These are phyloP conservation scores for Schizaphis graminum DNA, from an alignment of 2,888 invertebrate genomes.

Conservation along the genomic window DNA sequence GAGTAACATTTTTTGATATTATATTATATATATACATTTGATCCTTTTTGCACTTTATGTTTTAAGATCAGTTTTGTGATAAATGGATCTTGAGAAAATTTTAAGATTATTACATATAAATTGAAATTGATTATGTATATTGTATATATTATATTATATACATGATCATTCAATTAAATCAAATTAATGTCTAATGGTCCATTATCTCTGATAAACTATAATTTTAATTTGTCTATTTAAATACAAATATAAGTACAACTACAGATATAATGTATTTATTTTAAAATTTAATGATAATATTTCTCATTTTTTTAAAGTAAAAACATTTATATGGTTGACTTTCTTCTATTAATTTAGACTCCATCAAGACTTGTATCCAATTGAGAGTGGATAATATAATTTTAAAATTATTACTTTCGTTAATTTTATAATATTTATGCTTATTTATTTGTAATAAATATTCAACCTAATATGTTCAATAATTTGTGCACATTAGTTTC, in stretches of 20 bases:
- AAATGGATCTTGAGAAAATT: neutral
- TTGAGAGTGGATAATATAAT: neutral
- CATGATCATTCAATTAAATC: neutral
- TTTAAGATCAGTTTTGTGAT: no score
- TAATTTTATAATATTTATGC: neutral
- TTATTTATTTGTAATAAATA: neutral
- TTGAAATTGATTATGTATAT: neutral
- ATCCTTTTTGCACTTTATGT: no score
- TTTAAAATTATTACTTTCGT: neutral
- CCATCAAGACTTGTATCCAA: neutral
- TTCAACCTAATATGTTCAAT: neutral
- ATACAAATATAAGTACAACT: neutral
- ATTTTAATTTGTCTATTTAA: constrained; percentile 11
- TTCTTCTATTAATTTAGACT: neutral
- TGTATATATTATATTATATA: neutral
- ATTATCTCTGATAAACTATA: neutral
- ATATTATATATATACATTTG: no score
- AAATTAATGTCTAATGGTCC: neutral
- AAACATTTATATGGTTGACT: neutral
- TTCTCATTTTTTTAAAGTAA: neutral
- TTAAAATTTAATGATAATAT: neutral
- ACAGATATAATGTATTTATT: neutral
- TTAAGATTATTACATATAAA: neutral
- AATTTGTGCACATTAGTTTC: constrained; percentile 6
- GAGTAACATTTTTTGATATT: constrained; percentile 10